Conservation (phyloP, 2,888 invertebrate genomes). For the Eristalinus sepulchralis region DNA sequence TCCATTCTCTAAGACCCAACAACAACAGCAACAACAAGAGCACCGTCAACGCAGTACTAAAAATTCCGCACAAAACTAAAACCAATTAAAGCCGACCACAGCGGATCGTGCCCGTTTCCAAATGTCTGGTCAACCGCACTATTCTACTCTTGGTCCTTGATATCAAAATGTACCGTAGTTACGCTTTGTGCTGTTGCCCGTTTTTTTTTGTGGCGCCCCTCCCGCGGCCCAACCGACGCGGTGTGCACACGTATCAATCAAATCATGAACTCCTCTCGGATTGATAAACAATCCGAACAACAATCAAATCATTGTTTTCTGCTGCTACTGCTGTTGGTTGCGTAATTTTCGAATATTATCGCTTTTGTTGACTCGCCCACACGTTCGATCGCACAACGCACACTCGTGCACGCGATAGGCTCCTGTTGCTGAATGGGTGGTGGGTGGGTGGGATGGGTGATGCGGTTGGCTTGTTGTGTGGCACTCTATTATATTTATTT, state of each 20-base stretch:
- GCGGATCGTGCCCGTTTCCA: constrained; percentile 44
- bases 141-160: constrained; percentile 28
- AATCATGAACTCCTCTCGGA: constrained; percentile 33
- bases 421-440: neutral
- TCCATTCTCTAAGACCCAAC: neutral
- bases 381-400: too few relatives aligned
- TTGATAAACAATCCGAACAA: constrained; percentile 46
- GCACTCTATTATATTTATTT: constrained; percentile 51
- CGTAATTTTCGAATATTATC: constrained; percentile 32
- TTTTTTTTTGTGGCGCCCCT: neutral
- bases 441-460: too few relatives aligned
- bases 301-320: constrained; percentile 51
- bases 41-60: neutral
- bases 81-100: constrained; percentile 54
- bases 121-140: constrained; percentile 47
- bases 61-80: constrained; percentile 15
- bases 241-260: constrained; percentile 9
- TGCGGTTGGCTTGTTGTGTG: constrained; percentile 5
- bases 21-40: neutral
- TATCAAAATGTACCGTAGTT: neutral
- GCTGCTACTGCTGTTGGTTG: neutral
- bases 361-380: constrained; percentile 5
- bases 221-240: too few relatives aligned
- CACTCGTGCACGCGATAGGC: neutral
- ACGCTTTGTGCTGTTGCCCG: neutral